These are phyloP conservation scores for Blera fallax DNA, from an alignment of 2,888 invertebrate species.

Conservation along the genomic window DNA sequence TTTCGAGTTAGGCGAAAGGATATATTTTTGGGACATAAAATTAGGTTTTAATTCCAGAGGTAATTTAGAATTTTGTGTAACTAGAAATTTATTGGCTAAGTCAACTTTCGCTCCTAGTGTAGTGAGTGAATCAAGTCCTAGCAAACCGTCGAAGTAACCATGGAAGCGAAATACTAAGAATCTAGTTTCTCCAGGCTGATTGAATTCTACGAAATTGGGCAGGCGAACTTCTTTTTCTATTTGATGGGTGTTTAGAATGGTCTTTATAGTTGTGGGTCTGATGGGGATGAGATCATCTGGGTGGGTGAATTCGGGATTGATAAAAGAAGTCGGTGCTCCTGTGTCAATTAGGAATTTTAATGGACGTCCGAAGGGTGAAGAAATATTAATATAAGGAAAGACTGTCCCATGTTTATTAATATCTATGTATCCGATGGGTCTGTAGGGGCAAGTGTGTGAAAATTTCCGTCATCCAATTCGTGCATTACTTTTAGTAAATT, in stretches of 20 bases:
- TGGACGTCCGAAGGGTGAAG: conserved; percentile 19
- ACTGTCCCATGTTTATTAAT: conserved; percentile 27
- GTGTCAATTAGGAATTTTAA: conserved; percentile 3
- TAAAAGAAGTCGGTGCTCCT: conserved; percentile 1
- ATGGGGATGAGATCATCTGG: neutral
- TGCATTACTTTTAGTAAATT: neutral
- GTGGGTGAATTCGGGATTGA: conserved; percentile 3
- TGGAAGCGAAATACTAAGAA: conserved; percentile 7
- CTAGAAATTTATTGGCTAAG: neutral
- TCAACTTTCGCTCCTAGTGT: conserved; percentile 8
- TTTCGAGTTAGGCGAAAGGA: neutral
- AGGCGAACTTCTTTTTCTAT: neutral
- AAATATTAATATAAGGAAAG: conserved; percentile 13
- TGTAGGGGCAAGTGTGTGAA: neutral
- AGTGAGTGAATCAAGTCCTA: conserved; percentile 5
- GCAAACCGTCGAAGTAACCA: conserved; percentile 20
- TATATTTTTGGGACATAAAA: conserved; percentile 8
- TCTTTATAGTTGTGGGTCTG: neutral
- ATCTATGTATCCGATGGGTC: conserved; percentile 31
- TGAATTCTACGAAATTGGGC: neutral
- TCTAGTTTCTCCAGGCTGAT: neutral
- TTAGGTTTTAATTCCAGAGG: conserved; percentile 25
- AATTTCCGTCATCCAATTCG: neutral
- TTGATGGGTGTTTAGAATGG: neutral
- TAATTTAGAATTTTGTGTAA: neutral